Evolutionary conservation across 2,113 vertebrate species (phyloP), one percentile per base, ranked within the genome.

Genomic region (Orycteropus afer): DNA sequence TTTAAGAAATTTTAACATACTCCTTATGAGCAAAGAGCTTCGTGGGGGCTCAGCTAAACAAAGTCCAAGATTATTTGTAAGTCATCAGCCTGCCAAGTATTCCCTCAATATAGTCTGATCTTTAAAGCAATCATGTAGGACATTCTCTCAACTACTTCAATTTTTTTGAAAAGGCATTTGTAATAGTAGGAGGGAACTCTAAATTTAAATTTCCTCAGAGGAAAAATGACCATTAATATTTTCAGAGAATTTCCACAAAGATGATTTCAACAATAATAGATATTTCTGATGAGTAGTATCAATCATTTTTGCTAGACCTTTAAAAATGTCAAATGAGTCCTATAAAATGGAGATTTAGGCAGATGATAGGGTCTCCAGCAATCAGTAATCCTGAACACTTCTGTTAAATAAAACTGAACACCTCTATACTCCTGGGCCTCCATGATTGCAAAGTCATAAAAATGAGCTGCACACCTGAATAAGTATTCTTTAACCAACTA

Each of bases 191-290:
- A 29, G 65, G 37, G 32, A 87, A 95, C n/a, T 40, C 63, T 67
- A 13, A 53, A 82, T 86, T 93, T 93, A 94, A 88, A 34, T 89
- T 84, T 81, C 80, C 59, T 80, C 20, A 42, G 65, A n/a, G 80
- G 77, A 34, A 15, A 96, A 83, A 87, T 65, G 45, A 80, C 42
- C 79, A 83, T 88, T 93, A 85, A 89, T 93, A 96, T 91, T 94
- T 96, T 95, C 91, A 51, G 63, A 86, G 83, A 83, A 94, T 94
- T 86, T 91, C 37, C 51, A 91, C 59, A 94, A 95, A 93, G 61
- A 83, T 90, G 49, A 97, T 89, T 94, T 89, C 6, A 37, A 84
- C 53, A 94, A 89, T 59, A 91, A 69, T 42, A 93, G 65, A 51
- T 59, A 90, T 93, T 86, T 85, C 87, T 89, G 14, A 49, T 65